Evolutionary conservation across 2,797 vertebrate genomes (phyloP).

Genomic region (Leucoraja ocellata): DNA sequence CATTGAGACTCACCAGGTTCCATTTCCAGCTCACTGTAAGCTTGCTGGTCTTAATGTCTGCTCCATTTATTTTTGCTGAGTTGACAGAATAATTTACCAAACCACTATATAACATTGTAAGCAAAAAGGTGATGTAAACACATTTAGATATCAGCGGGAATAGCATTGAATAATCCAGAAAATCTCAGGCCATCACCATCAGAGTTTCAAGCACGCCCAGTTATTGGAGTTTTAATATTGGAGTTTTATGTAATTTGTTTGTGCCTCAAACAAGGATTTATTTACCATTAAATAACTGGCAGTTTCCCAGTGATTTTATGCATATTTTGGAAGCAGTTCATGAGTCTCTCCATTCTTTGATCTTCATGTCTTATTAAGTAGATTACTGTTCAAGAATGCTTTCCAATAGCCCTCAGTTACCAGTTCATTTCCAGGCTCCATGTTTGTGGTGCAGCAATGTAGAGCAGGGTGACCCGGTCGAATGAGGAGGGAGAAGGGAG

Average conservation of each 20-base stretch:
- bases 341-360: neutral
- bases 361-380: neutral
- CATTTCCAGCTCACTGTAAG: too few species aligned
- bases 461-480: neutral
- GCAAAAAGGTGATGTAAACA: too few species aligned
- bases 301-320: conserved; percentile 5
- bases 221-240: neutral
- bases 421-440: neutral
- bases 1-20: too few species aligned
- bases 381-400: too few species aligned
- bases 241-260: neutral
- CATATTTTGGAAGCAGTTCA: neutral
- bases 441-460: neutral
- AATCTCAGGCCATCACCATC: too few species aligned
- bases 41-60: too few species aligned
- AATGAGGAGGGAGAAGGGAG: neutral
- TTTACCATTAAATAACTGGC: neutral
- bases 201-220: too few species aligned
- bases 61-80: too few species aligned
- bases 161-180: too few species aligned
- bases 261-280: neutral
- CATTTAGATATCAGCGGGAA: too few species aligned
- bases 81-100: too few species aligned
- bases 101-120: too few species aligned
- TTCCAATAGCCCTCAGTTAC: conserved; percentile 5